Conservation (phyloP, 2,113 vertebrate genomes). For the Rutilus rutilus region DNA sequence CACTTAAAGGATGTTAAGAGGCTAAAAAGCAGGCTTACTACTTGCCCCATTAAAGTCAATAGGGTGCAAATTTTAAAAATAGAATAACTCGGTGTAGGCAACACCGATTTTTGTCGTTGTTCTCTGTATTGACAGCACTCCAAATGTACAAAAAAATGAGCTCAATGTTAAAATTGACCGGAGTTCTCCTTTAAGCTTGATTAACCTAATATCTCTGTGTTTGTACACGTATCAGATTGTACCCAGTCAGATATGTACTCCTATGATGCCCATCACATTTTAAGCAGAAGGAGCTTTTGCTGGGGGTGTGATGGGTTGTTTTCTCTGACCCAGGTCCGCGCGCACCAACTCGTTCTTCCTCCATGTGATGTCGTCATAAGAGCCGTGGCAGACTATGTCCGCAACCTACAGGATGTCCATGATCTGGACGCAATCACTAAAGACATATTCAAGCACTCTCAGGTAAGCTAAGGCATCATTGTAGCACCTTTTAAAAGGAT, state of each 20-base stretch:
- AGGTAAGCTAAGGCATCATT: slow-evolving; percentile 72
- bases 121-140: no score
- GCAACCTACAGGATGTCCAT: slow-evolving; percentile 85
- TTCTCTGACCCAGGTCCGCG: slow-evolving; percentile 83
- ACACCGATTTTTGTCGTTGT: no score
- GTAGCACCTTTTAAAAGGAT: background rate
- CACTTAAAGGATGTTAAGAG: no score
- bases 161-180: no score
- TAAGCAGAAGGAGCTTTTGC: slow-evolving; percentile 33
- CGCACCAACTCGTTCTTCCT: slow-evolving; percentile 93
- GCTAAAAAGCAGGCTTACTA: no score
- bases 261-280: slow-evolving; percentile 45
- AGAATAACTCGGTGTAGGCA: no score
- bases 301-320: slow-evolving; percentile 37
- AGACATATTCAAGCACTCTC: slow-evolving; percentile 94
- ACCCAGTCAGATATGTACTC: slow-evolving; percentile 18
- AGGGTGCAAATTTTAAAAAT: no score
- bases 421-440: slow-evolving; percentile 91
- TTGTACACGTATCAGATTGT: background rate
- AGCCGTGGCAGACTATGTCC: slow-evolving; percentile 92
- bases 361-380: slow-evolving; percentile 96
- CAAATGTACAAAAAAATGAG: no score
- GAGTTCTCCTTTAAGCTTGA: no score
- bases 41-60: no score
- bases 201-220: background rate